Conservation (phyloP, 2,113 vertebrate species). For the Acrocephalus arundinaceus region DNA sequence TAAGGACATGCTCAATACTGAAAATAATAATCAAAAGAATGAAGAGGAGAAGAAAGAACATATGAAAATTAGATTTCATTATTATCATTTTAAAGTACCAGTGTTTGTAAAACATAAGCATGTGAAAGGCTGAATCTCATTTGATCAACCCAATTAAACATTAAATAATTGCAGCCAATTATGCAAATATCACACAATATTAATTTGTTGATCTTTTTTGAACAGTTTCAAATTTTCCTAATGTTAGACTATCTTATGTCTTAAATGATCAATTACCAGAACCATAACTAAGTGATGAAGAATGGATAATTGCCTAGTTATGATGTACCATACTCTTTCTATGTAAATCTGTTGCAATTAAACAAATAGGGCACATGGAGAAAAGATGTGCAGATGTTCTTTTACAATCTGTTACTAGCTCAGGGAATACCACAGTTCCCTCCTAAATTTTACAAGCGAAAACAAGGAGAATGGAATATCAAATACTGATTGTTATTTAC, state of each 20-base stretch:
- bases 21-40: slow-evolving; percentile 49
- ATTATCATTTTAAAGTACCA: slow-evolving; percentile 64
- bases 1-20: slow-evolving; percentile 22
- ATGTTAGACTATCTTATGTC: slow-evolving; percentile 67
- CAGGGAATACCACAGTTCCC: slow-evolving; percentile 46
- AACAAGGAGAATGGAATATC: neutral
- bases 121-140: slow-evolving; percentile 73
- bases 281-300: slow-evolving; percentile 72
- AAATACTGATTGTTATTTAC: slow-evolving; percentile 31
- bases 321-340: slow-evolving; percentile 68
- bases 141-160: slow-evolving; percentile 77
- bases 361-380: slow-evolving; percentile 68
- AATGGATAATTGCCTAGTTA: slow-evolving; percentile 76
- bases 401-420: slow-evolving; percentile 64
- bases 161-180: slow-evolving; percentile 79
- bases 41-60: slow-evolving; percentile 41
- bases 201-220: slow-evolving; percentile 77
- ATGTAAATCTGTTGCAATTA: slow-evolving; percentile 73
- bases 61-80: slow-evolving; percentile 46
- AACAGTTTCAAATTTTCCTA: slow-evolving; percentile 74
- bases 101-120: slow-evolving; percentile 67
- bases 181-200: slow-evolving; percentile 78
- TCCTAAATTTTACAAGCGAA: neutral
- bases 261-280: slow-evolving; percentile 77
- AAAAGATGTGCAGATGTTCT: slow-evolving; percentile 74